Conservation (phyloP, 2,113 vertebrate genomes). For the Cynoglossus semilaevis region DNA sequence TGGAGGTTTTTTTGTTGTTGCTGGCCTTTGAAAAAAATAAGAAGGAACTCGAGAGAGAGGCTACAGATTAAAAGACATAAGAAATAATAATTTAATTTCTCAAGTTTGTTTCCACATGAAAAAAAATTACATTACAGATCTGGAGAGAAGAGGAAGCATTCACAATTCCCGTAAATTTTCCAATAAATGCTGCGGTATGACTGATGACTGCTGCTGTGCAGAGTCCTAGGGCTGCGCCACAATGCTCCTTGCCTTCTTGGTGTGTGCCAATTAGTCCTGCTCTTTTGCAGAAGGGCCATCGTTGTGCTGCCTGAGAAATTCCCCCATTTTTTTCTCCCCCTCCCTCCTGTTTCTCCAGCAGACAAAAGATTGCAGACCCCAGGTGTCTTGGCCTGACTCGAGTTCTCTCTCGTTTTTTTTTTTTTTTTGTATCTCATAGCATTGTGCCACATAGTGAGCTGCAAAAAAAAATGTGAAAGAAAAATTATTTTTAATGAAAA, state of each 20-base stretch:
- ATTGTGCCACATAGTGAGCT: no score
- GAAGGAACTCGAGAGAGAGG: no score
- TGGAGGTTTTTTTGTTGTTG: no score
- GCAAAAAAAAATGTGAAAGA: no score
- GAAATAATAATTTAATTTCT: no score
- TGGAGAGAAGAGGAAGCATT: no score
- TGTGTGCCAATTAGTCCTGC: slow-evolving; percentile 66
- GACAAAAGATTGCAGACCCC: slow-evolving; percentile 34
- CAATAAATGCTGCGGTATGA: slow-evolving; percentile 46
- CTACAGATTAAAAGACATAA: no score
- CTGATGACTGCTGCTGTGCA: slow-evolving; percentile 59
- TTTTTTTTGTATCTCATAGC: no score
- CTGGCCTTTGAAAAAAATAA: no score
- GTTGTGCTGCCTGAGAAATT: slow-evolving; percentile 35
- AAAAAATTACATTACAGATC: no score
- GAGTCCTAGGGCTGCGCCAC: slow-evolving; percentile 51
- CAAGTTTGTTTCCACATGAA: not conserved
- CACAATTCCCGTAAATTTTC: no score
- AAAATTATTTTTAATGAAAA: no score
- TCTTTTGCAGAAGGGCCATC: slow-evolving; percentile 56
- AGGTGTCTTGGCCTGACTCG: slow-evolving; percentile 37
- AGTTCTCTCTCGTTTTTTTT: slow-evolving; percentile 37
- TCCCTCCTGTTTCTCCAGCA: slow-evolving; percentile 38
- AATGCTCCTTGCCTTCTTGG: slow-evolving; percentile 37
- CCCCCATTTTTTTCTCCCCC: slow-evolving; percentile 27